Evolutionary conservation across 2,113 vertebrate species (phyloP).

Genomic region (Catharus bicknelli): DNA sequence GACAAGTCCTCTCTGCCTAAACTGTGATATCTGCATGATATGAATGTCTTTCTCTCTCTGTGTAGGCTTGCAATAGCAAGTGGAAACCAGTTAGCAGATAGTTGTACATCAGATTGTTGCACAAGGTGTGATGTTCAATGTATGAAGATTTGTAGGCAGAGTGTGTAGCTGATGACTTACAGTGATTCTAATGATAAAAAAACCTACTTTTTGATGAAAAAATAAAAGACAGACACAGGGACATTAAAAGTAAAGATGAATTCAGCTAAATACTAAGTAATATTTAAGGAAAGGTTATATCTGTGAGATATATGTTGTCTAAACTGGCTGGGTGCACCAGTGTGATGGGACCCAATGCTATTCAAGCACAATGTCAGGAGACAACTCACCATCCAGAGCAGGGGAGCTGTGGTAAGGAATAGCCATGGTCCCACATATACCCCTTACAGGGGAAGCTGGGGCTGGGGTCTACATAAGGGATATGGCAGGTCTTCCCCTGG

Average conservation of each 20-base stretch:
- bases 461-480: not conserved
- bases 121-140: not conserved
- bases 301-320: not conserved
- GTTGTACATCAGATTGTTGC: not conserved
- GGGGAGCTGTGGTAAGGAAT: not conserved
- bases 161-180: accelerated
- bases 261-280: not conserved
- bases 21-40: not conserved
- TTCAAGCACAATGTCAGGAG: not conserved
- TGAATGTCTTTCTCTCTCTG: not conserved
- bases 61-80: not conserved
- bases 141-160: not conserved
- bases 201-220: not conserved
- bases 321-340: accelerated
- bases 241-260: not conserved
- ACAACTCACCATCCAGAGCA: not conserved
- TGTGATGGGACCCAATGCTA: not conserved
- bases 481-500: accelerated
- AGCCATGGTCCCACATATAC: accelerated
- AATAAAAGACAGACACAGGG: not conserved
- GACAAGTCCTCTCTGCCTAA: not conserved
- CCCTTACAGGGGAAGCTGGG: not conserved
- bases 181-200: not conserved
- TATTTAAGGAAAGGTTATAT: not conserved
- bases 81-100: not conserved